Evolutionary conservation across 2,888 invertebrate genomes (phyloP).

Genomic region (Bombyx huttoni): DNA sequence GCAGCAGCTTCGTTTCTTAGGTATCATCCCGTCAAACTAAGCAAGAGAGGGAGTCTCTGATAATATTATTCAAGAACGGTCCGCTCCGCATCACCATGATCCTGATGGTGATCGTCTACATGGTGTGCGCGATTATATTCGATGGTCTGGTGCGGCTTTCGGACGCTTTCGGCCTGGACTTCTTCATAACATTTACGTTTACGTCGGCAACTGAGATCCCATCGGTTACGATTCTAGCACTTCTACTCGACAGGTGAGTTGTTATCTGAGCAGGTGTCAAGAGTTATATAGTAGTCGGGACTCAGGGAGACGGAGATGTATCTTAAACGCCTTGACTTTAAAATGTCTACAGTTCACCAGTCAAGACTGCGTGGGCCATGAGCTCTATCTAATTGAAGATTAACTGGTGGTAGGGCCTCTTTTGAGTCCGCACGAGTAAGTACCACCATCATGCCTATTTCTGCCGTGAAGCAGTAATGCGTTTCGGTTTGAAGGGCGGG

Average conservation of each 20-base stretch:
- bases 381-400: too few species aligned
- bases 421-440: too few species aligned
- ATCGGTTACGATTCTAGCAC: conserved; percentile 45
- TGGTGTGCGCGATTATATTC: conserved; percentile 52
- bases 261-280: not conserved
- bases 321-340: too few species aligned
- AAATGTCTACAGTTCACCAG: too few species aligned
- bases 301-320: too few species aligned
- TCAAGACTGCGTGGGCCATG: too few species aligned
- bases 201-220: conserved; percentile 62
- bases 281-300: not conserved
- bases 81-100: conserved; percentile 38
- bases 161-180: conserved; percentile 53
- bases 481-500: too few species aligned
- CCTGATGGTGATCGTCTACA: conserved; percentile 44
- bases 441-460: too few species aligned
- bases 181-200: conserved; percentile 58
- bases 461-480: too few species aligned
- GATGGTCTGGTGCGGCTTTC: conserved; percentile 61
- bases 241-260: conserved; percentile 45
- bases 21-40: conserved; percentile 39
- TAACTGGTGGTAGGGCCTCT: too few species aligned
- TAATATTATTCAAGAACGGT: conserved; percentile 31
- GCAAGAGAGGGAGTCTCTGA: conserved; percentile 36
- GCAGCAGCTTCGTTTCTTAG: conserved; percentile 16